Base-by-base conservation (phyloP, 2,113 vertebrate species). In the Eptesicus fuscus region DNA sequence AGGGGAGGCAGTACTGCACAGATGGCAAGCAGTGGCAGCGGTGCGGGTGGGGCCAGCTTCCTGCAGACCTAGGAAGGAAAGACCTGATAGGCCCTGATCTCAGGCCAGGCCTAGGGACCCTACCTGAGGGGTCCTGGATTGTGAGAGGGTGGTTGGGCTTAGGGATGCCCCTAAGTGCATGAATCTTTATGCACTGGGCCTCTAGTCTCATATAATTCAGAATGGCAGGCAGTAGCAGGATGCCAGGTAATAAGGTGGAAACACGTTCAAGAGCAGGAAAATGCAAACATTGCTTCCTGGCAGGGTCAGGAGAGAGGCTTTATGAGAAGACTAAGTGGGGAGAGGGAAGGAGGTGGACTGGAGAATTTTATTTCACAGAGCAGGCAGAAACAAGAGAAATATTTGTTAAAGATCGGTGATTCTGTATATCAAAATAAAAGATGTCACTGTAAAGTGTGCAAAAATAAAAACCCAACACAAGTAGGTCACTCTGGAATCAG, bases 401-500 rank as follows among this genome's bases (percentile, higher is more conserved):
- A 90, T 79, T 85, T n/a, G 92, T 63, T 92, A 96, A 98, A 97
- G 69, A 76, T 42, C 53, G 59, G 91, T 65, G 73, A 93, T 87
- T 79, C 47, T 82, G 95, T 88, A 22, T 44, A 97, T 42, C 95
- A 97, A n/a, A 93, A 94, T 82, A 92, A 96, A 96, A 96, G 23
- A 63, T 83, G 87, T 90, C 92, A 82, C 96, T 98, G 30, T 90
- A 47, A 96, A 97, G 83, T 56, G 76, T 94, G 32, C 25, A 93
- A 93, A 83, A 97, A 95, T 95, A 91, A 97, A 96, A 98, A 79
- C 84, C 37, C 59, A 95, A 94, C 79, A 90, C 71, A 94, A 97
- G 95, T 93, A 97, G 96, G 95, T 95, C 91, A 94, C 83, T 97
- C 84, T 93, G 93, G 94, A 98, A 93, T 97, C 94, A 93, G 83